Base-by-base conservation (phyloP, 2,888 invertebrate genomes). In the Anagyrus pseudococci region DNA sequence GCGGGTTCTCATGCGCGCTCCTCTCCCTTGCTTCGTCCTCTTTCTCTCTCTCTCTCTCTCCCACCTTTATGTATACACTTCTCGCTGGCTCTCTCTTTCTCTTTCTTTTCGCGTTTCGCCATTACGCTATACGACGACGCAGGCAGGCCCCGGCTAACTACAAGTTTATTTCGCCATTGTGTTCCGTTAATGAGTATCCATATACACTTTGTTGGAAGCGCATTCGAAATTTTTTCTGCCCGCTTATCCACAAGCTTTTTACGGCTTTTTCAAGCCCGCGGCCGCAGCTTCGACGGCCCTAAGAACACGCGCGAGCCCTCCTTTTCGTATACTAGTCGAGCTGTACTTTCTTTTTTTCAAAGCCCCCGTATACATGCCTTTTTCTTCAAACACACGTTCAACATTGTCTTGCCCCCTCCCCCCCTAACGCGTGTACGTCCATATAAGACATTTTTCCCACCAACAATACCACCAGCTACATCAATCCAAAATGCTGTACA, bases 131-230 rank as follows among this genome's bases (percentile, higher is more conserved):
- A 48, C n/a, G 47, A 29, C 4, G 43, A 2, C 17, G 43, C 15
- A 8, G 43, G 43, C 43, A 17, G 43, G 19, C n/a, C 43, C 10
- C 50, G 52, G 33, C 40, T 62, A 62, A 53, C 52, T 60, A 60
- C 64, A 60, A 64, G 60, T 64, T 64, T 64, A 64, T 64, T 60
- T 60, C 59, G 57, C 60, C 64, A 64, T 60, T 64, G 60, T 64
- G 53, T 57, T 60, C 48, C 57, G 53, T 64, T 64, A 61, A 60
- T 63, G 58, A 66, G 62, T 64, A 49, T 44, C 56, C 54, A 48
- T 47, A 48, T 41, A 58, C 52, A 33, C 49, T 19, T 41, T 49
- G 41, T 47, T 23, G 26, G 22, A 25, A n/a, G 53, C 46, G 26
- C 56, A 44, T 56, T 49, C 55, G 44, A n/a, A 25, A 41, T 41